phyloP scores from a whole-genome alignment of 2,797 vertebrate species.

The Acipenser oxyrinchus region DNA sequence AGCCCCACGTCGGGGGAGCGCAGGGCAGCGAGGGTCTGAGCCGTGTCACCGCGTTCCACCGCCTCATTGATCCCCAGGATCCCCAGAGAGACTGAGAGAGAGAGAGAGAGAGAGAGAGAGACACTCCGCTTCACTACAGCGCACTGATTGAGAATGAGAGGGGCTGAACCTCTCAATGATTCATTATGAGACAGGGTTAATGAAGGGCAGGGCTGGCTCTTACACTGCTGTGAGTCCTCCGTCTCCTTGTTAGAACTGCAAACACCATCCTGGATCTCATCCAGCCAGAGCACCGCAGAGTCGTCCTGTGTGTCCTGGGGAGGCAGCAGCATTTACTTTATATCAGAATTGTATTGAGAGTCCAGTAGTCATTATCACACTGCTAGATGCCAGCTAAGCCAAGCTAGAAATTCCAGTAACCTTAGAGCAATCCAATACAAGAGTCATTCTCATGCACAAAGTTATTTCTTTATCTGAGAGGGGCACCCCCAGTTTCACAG shows the following conservation, averaged over 20 bases:
- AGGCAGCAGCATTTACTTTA: background rate
- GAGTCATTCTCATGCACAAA: no score
- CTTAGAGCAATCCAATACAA: no score
- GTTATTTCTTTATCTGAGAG: no score
- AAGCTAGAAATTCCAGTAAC: no score
- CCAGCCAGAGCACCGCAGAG: constrained; percentile 92
- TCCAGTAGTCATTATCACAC: no score
- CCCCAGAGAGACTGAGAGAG: constrained; percentile 72
- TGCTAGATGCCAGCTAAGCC: no score
- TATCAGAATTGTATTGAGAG: no score
- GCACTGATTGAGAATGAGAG: background rate
- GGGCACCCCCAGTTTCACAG: no score
- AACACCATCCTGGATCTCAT: constrained; percentile 91
- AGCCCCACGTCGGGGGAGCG: constrained; percentile 74
- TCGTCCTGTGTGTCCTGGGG: constrained; percentile 84
- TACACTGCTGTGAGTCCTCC: constrained; percentile 81
- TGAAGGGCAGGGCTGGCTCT: constrained; percentile 25
- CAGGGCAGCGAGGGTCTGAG: constrained; percentile 69
- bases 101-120: background rate
- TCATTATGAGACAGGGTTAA: background rate
- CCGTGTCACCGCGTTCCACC: constrained; percentile 65
- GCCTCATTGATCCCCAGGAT: constrained; percentile 83
- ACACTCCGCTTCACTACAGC: background rate
- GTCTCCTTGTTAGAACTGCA: constrained; percentile 82
- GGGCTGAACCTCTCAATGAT: background rate